Evolutionary conservation across 2,888 invertebrate species (phyloP).

Genomic region (Tubiluchus corallicola): DNA sequence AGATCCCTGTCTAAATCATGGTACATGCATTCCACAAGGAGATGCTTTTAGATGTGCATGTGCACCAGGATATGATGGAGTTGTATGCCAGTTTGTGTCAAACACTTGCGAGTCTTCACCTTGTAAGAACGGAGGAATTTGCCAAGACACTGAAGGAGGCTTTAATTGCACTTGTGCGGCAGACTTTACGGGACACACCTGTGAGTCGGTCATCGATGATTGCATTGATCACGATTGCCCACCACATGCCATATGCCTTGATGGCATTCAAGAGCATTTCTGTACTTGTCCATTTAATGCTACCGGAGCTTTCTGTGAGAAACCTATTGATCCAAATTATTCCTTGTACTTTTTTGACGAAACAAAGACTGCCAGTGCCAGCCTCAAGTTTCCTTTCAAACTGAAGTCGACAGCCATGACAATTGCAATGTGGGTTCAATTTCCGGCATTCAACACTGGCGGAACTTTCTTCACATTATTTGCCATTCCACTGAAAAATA

Average conservation of each 20-base stretch:
- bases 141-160: slow-evolving; percentile 86
- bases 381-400: slow-evolving; percentile 76
- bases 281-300: slow-evolving; percentile 1
- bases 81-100: neutral
- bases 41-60: neutral
- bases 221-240: neutral
- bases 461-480: slow-evolving; percentile 69
- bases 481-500: neutral
- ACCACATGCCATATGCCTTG: neutral
- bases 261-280: neutral
- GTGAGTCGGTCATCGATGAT: neutral
- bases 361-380: slow-evolving; percentile 67
- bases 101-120: slow-evolving; percentile 32
- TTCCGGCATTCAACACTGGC: slow-evolving; percentile 49
- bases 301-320: neutral
- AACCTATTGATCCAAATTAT: slow-evolving; percentile 1
- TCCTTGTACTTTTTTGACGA: slow-evolving; percentile 61
- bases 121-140: slow-evolving; percentile 87
- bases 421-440: slow-evolving; percentile 90
- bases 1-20: neutral
- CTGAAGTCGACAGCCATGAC: slow-evolving; percentile 53
- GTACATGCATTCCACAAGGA: neutral
- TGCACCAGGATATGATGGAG: neutral
- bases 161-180: slow-evolving; percentile 77
- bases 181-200: neutral